Conservation (phyloP, 2,113 vertebrate species). For the Peromyscus leucopus region DNA sequence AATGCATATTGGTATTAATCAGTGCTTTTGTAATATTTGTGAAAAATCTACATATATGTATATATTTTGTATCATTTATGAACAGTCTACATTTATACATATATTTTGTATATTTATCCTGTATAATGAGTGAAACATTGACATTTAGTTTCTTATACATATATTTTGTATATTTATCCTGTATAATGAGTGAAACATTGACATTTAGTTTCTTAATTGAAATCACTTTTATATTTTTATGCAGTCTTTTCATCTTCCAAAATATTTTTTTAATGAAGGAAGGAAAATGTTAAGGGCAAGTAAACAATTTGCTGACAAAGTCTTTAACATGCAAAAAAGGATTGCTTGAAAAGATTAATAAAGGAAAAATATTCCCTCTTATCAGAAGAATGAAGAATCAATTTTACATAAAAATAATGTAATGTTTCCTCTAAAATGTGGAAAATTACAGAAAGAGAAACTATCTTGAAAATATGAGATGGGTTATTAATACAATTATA, state of each 20-base stretch:
- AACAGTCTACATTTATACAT: background rate
- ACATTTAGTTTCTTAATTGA: background rate
- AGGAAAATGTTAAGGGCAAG: background rate
- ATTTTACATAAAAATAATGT: background rate
- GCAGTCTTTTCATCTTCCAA: background rate
- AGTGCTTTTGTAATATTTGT: background rate
- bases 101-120: background rate
- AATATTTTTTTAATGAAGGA: background rate
- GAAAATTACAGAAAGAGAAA: background rate
- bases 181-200: background rate
- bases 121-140: background rate
- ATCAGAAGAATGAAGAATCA: background rate
- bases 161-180: background rate
- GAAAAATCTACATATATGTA: background rate
- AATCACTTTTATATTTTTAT: conserved; percentile 18
- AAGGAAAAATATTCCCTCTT: background rate
- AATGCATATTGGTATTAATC: too few species aligned
- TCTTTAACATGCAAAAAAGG: background rate
- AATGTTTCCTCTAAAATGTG: background rate
- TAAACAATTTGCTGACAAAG: background rate
- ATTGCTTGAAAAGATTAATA: background rate
- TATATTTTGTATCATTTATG: background rate
- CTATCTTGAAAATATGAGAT: background rate
- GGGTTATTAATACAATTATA: background rate
- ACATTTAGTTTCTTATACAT: background rate